These are phyloP conservation scores for Gallinago jamesoni DNA, from an alignment of 2,113 vertebrate species.

Conservation along the genomic window DNA sequence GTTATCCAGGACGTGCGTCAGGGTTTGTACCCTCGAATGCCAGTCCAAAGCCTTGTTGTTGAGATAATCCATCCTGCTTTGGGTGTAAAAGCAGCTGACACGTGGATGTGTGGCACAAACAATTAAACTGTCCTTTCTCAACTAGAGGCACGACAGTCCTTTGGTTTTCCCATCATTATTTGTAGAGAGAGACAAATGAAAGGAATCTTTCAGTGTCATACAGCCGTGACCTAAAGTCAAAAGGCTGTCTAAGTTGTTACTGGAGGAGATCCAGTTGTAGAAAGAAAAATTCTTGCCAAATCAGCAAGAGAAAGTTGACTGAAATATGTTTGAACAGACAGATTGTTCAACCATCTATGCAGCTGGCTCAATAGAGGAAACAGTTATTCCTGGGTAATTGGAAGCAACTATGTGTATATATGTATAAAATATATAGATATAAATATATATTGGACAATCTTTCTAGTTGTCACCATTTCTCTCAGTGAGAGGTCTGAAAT, in stretches of 20 bases:
- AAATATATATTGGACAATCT: background rate
- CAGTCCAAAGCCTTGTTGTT: background rate
- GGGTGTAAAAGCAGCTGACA: background rate
- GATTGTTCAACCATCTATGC: conserved; percentile 46
- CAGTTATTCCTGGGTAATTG: conserved; percentile 40
- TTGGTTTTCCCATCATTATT: background rate
- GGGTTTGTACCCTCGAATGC: background rate
- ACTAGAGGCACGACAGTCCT: background rate
- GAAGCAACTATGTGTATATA: conserved; percentile 13
- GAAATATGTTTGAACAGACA: conserved; percentile 46
- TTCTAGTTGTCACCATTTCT: background rate
- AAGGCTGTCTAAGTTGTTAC: conserved; percentile 48
- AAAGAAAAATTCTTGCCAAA: conserved; percentile 44
- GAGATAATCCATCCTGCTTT: background rate
- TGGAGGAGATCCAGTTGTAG: conserved; percentile 43
- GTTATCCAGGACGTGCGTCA: background rate
- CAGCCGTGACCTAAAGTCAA: conserved; percentile 16
- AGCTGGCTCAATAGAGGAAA: conserved; percentile 36
- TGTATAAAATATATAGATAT: background rate
- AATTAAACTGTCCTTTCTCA: background rate
- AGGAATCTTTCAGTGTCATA: conserved; percentile 14
- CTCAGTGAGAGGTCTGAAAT: background rate
- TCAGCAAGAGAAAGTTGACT: conserved; percentile 38
- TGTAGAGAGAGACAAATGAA: conserved; percentile 10
- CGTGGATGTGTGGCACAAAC: background rate